Evolutionary conservation across 2,888 invertebrate species (phyloP).

Genomic region (Laothoe populi): DNA sequence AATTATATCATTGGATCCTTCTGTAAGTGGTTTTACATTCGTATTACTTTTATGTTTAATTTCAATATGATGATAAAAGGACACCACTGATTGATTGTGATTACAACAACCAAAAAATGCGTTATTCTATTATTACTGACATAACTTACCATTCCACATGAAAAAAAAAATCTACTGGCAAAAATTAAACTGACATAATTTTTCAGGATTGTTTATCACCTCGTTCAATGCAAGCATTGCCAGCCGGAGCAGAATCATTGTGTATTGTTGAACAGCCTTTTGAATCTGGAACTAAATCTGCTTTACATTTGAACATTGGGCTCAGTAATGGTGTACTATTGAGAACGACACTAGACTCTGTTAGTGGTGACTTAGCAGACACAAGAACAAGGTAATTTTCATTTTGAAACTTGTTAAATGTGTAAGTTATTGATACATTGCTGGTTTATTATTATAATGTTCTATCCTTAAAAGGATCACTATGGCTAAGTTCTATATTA

Average conservation of each 20-base stretch:
- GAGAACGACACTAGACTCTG: conserved; percentile 96
- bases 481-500: no score
- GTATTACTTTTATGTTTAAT: neutral
- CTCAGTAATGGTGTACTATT: conserved; percentile 97
- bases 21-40: conserved; percentile 76
- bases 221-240: conserved; percentile 97
- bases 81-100: conserved; percentile 81
- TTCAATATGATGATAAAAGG: conserved; percentile 77
- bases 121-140: conserved; percentile 78
- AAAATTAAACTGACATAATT: conserved; percentile 3
- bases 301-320: conserved; percentile 97
- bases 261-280: conserved; percentile 95
- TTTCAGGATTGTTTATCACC: conserved; percentile 95
- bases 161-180: neutral
- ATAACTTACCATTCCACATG: neutral
- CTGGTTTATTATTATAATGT: no score
- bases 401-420: neutral
- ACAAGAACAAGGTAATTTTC: conserved; percentile 92
- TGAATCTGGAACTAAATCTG: conserved; percentile 88
- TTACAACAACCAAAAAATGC: conserved; percentile 80
- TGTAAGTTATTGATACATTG: neutral
- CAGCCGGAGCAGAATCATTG: conserved; percentile 97
- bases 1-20: conserved; percentile 98
- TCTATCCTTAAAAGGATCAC: no score
- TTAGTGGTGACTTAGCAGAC: conserved; percentile 98